Evolutionary conservation across 1,140 invertebrate species (phyloP).

Genomic region (Drosophila teissieri): DNA sequence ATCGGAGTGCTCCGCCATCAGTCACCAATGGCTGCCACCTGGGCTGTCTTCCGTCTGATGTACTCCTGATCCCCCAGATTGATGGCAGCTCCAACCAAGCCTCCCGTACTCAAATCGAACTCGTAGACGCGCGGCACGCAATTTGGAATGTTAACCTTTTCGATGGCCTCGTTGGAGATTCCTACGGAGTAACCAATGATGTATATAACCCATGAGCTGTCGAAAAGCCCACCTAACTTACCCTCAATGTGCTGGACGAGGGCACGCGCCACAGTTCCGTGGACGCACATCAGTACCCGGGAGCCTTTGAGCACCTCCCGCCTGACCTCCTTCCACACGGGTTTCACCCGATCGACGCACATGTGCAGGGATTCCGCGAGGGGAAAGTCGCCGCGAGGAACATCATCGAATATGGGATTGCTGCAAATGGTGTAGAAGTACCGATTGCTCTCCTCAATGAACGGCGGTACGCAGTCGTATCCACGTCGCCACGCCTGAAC

Average conservation of each 20-base stretch:
- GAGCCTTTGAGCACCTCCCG: constrained; percentile 87
- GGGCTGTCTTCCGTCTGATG: constrained; percentile 88
- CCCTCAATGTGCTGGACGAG: constrained; percentile 90
- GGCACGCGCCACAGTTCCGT: constrained; percentile 89
- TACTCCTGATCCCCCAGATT: constrained; percentile 89
- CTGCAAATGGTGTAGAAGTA: constrained; percentile 86
- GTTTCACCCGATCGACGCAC: constrained; percentile 87
- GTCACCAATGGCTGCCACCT: constrained; percentile 75
- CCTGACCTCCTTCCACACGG: constrained; percentile 89
- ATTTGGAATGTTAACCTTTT: constrained; percentile 90
- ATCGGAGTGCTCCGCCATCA: constrained; percentile 24
- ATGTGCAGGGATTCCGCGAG: constrained; percentile 89
- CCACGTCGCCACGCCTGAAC: constrained; percentile 89
- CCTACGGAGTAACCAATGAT: constrained; percentile 57
- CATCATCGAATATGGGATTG: constrained; percentile 85
- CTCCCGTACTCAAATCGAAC: constrained; percentile 86
- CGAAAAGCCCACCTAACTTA: constrained; percentile 41
- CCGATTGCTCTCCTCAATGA: constrained; percentile 86
- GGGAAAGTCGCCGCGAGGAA: constrained; percentile 86
- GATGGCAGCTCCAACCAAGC: constrained; percentile 86
- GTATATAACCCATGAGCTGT: background rate
- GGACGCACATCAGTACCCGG: constrained; percentile 88
- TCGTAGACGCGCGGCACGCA: constrained; percentile 90
- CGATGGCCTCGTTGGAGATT: constrained; percentile 88
- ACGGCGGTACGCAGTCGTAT: constrained; percentile 88